Base-by-base conservation (phyloP, 2,113 vertebrate species). In the Scortum barcoo region DNA sequence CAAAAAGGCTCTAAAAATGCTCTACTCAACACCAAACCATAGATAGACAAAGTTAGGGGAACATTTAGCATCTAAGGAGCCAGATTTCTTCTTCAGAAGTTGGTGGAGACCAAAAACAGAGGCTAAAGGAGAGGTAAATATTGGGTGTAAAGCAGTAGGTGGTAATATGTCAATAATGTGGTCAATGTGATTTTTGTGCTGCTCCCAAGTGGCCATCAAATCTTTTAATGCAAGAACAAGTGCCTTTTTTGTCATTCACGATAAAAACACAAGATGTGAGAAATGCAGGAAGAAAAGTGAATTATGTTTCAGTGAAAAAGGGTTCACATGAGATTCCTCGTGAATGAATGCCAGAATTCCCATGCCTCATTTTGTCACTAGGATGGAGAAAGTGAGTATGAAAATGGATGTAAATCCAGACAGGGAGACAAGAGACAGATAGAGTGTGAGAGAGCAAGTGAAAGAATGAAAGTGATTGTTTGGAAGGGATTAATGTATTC, bases 381-480 rank as follows among this genome's bases (percentile, higher is more conserved):
- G 40, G 22, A 65, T 30, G 28, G 7, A 63, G 40, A 70, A 16
- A 81, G 14, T 48, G 17, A 73, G 26, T 53, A 56, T 74, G 30
- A 84, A 48, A 38, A 75, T 56, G 66, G 58, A 85, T 53, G 33
- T 36, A 72, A 76, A 77, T 76, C 44, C 6, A 7, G 73, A 69
- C 19, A 65, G 57, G n/a, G n/a, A 40, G 33, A 56, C n/a, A 5
- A 50, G 36, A 72, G 53, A 81, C 17, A 36, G 54, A 58, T 7
- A 50, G 26, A 62, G 61, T 26, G 22, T 62, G 61, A 48, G 78
- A 81, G 24, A 48, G 58, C 13, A 7, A 53, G 53, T 62, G 54
- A 20, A 73, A 83, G 58, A 91, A 90, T 88, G 73, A 66, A 53
- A 42, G 8, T 0, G 33, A 77, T 90, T 86, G 78, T 89, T 80